phyloP scores from a whole-genome alignment of 2,113 vertebrate genomes.

The Bufo bufo region DNA sequence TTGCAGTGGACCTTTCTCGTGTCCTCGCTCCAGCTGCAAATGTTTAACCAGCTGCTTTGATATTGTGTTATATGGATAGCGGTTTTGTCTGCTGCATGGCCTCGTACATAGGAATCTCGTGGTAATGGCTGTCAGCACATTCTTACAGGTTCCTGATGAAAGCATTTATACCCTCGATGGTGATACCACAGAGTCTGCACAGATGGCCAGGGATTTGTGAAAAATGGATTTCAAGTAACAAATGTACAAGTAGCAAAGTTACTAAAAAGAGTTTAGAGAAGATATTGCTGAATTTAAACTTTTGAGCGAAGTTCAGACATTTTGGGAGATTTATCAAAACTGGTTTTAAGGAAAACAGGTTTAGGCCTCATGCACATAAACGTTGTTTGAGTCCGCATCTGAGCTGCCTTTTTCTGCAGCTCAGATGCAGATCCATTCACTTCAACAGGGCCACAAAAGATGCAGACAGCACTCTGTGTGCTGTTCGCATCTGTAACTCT shows the following conservation, averaged over 20 bases:
- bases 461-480: too few species aligned
- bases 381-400: too few species aligned
- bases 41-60: conserved; percentile 56
- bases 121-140: conserved; percentile 43
- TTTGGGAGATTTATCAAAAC: not conserved
- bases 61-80: conserved; percentile 52
- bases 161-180: conserved; percentile 44
- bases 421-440: too few species aligned
- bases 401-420: too few species aligned
- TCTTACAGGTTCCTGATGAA: conserved; percentile 50
- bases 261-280: not conserved
- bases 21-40: conserved; percentile 53
- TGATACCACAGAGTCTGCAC: conserved; percentile 9
- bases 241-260: conserved; percentile 1
- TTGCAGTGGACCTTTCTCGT: conserved; percentile 49
- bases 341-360: too few species aligned
- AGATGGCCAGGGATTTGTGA: conserved; percentile 35
- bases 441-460: too few species aligned
- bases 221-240: conserved; percentile 21
- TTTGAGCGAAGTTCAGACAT: not conserved
- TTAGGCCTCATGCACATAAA: too few species aligned
- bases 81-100: conserved; percentile 18
- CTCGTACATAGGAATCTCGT: conserved; percentile 22
- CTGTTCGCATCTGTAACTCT: not conserved
- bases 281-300: not conserved